These are phyloP conservation scores for Austrofundulus limnaeus DNA, from an alignment of 2,113 vertebrate genomes.

Conservation along the genomic window DNA sequence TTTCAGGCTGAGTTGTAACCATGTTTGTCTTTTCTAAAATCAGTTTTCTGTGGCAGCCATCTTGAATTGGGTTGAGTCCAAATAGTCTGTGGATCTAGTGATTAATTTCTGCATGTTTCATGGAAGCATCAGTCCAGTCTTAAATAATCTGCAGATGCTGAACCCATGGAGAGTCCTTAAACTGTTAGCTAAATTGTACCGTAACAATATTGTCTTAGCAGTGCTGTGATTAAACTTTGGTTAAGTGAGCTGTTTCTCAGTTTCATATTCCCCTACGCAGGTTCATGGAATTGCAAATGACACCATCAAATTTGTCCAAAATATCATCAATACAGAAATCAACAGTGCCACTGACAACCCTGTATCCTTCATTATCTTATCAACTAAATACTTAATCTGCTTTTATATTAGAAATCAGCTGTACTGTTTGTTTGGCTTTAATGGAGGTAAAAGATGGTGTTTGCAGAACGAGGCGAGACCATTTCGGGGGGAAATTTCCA, in stretches of 20 bases:
- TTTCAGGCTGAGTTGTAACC: too few relatives aligned
- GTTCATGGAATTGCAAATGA: conserved; percentile 94
- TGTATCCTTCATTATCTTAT: conserved; percentile 84
- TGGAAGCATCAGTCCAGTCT: too few relatives aligned
- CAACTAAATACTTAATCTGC: background rate
- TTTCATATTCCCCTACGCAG: conserved; percentile 66
- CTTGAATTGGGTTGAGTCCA: too few relatives aligned
- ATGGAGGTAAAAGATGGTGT: conserved; percentile 89
- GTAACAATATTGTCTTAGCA: too few relatives aligned
- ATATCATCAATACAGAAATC: conserved; percentile 93
- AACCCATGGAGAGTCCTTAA: too few relatives aligned
- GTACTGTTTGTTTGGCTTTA: conserved; percentile 32
- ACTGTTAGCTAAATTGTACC: too few relatives aligned
- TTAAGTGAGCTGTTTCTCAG: conserved; percentile 3
- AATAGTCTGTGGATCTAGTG: too few relatives aligned
- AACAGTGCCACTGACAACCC: conserved; percentile 99
- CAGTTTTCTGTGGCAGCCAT: too few relatives aligned
- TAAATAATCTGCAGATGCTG: too few relatives aligned
- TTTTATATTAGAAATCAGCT: background rate
- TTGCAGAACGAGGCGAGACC: conserved; percentile 93
- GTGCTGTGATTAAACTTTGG: too few relatives aligned
- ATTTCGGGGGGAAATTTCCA: conserved; percentile 99
- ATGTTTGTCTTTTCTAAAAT: too few relatives aligned
- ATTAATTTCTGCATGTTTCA: too few relatives aligned
- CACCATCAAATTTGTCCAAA: conserved; percentile 93